Conservation (phyloP, 2,113 vertebrate genomes). For the Chionis minor region DNA sequence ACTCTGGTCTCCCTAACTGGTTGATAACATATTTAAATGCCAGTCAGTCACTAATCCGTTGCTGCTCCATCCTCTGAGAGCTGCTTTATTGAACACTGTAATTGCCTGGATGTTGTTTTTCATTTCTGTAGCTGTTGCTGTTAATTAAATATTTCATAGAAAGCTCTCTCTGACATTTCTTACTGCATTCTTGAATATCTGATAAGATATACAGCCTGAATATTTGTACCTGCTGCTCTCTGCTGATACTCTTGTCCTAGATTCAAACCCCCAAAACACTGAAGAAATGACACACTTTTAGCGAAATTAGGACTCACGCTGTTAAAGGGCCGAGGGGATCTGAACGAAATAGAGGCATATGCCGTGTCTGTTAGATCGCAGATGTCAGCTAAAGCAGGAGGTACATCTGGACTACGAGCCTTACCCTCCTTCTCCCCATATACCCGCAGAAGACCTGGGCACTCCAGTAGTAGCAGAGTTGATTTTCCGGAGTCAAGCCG, state of each 20-base stretch:
- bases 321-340: slow-evolving; percentile 72
- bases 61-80: slow-evolving; percentile 72
- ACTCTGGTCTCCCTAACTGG: slow-evolving; percentile 66
- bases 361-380: not conserved
- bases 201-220: slow-evolving; percentile 79
- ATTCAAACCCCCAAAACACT: slow-evolving; percentile 88
- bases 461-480: not conserved
- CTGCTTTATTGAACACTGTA: slow-evolving; percentile 79
- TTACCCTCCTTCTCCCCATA: not conserved
- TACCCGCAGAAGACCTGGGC: fast-evolving
- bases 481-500: not conserved
- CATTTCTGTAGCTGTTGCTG: slow-evolving; percentile 81
- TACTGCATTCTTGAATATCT: slow-evolving; percentile 76
- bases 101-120: slow-evolving; percentile 81
- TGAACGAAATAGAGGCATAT: slow-evolving; percentile 61
- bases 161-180: slow-evolving; percentile 77
- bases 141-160: slow-evolving; percentile 83
- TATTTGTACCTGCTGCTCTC: slow-evolving; percentile 77
- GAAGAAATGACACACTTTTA: slow-evolving; percentile 93
- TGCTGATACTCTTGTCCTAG: slow-evolving; percentile 79
- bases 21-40: slow-evolving; percentile 81
- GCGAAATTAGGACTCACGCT: slow-evolving; percentile 84
- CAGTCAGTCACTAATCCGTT: slow-evolving; percentile 76
- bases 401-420: not conserved
- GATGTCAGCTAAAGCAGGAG: not conserved